phyloP scores from a whole-genome alignment of 2,888 invertebrate genomes.

The Drosophila emarginata region DNA sequence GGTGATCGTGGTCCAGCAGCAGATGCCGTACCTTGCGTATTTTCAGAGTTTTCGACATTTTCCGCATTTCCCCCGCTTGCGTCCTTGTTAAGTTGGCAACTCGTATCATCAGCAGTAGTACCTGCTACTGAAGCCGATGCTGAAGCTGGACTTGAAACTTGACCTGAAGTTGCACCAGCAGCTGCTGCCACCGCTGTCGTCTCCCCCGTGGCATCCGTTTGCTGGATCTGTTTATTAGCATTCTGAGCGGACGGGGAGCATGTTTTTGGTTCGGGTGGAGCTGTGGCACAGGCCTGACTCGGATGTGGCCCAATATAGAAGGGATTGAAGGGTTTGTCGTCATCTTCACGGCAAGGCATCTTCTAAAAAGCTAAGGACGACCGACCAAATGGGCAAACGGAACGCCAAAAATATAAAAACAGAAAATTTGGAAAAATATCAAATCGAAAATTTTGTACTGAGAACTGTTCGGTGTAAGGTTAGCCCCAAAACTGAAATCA shows the following conservation, averaged over 20 bases:
- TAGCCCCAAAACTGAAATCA: constrained; percentile 32
- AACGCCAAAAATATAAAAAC: background rate
- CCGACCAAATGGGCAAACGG: background rate
- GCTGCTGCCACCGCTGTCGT: background rate
- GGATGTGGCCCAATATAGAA: constrained; percentile 44
- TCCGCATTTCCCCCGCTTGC: background rate
- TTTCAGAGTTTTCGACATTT: too few species aligned
- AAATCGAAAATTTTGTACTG: background rate
- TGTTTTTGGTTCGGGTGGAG: constrained; percentile 11
- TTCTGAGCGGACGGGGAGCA: constrained; percentile 19
- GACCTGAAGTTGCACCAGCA: background rate
- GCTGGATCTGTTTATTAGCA: background rate
- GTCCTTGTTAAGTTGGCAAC: background rate
- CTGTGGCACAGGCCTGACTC: constrained; percentile 31
- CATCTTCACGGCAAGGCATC: constrained; percentile 2
- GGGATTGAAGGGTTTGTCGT: constrained; percentile 38
- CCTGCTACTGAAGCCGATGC: background rate
- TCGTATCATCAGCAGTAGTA: background rate
- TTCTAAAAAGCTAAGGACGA: background rate
- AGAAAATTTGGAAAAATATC: constrained; percentile 1
- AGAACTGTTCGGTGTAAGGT: constrained; percentile 22
- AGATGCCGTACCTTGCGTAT: background rate
- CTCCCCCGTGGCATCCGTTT: background rate
- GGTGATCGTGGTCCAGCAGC: background rate
- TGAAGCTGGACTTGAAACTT: background rate